Evolutionary conservation across 2,888 invertebrate genomes (phyloP).

Genomic region (Argynnis bischoffii): DNA sequence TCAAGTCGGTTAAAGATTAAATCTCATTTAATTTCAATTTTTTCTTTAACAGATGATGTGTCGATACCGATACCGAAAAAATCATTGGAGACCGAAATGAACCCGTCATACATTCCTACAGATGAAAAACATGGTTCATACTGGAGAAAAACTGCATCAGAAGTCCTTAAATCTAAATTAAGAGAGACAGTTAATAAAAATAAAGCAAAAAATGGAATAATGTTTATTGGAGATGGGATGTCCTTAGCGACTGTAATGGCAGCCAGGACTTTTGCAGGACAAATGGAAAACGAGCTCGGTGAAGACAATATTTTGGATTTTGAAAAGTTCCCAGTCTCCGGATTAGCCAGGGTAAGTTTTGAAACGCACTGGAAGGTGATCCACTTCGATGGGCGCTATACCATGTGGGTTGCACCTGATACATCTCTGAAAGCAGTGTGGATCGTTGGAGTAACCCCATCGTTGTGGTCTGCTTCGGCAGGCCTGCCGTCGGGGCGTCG

Average conservation of each 20-base stretch:
- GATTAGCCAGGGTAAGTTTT: constrained; percentile 84
- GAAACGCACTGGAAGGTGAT: no score
- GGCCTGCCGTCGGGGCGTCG: no score
- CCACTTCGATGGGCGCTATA: no score
- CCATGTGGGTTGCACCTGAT: no score
- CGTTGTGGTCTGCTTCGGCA: no score
- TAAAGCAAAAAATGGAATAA: constrained; percentile 86
- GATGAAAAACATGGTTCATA: constrained; percentile 70
- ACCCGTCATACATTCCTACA: constrained; percentile 61
- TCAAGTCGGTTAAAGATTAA: not conserved
- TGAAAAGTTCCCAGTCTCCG: constrained; percentile 86
- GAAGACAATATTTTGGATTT: constrained; percentile 85
- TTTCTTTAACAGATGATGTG: constrained; percentile 53
- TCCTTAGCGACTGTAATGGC: constrained; percentile 88
- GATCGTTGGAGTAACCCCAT: no score
- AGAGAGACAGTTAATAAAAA: constrained; percentile 54
- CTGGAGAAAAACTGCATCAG: constrained; percentile 63
- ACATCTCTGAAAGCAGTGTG: no score
- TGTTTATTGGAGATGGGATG: constrained; percentile 92
- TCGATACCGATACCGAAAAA: constrained; percentile 62
- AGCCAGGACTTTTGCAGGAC: constrained; percentile 86
- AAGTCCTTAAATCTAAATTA: constrained; percentile 60
- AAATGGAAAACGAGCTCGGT: constrained; percentile 78
- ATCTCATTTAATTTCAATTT: not conserved
- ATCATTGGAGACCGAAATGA: constrained; percentile 67